Evolutionary conservation across 2,888 invertebrate genomes (phyloP), one percentile per base, ranked within the genome.

Genomic region (Leptinotarsa haldemani): DNA sequence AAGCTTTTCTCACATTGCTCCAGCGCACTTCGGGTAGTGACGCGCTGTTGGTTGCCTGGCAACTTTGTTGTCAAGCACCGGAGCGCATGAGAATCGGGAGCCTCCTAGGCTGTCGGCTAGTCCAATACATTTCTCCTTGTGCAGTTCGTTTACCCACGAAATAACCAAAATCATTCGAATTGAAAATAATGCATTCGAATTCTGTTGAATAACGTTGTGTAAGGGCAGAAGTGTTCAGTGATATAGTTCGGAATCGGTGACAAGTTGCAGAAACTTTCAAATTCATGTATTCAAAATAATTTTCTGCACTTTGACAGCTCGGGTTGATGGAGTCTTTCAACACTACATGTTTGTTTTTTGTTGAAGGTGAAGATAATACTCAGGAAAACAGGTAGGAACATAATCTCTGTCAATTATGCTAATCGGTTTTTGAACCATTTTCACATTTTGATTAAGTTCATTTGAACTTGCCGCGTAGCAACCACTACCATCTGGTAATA

Each of bases 1-100:
- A 16, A 18, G 61, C n/a, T n/a, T 30, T 30, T 12, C 30, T 25
- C 61, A 40, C 61, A 40, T 15, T 22, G 30, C 61, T 61, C 61
- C 25, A 61, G 61, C 61, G n/a, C 40, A 61, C 40, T 25, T 61
- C 61, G 61, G 61, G 20, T 56, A 46, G 56, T 68, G 68, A 68
- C 68, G 68, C 68, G 47, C 40, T 68, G 68, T 15, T 80, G 82
- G 86, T 85, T 85, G 85, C 86, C 82, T 84, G 80, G 86, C 83
- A 85, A 86, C 85, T 82, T 85, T 86, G 85, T 85, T 86, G 86
- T 85, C 86, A 85, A 83, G 85, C 84, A 80, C 81, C 74, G 80
- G 79, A 83, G 83, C 83, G 82, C 81, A 80, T 82, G 82, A 81
- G 80, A 82, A 80, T 80, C 74, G 74, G 74, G 68, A 73, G 75